A percentile compares a stretch with the other conserved stretches of the same genome.
phyloP scores from a whole-genome alignment of 2,113 vertebrate genomes.

The Tretioscincus oriximinensis region DNA sequence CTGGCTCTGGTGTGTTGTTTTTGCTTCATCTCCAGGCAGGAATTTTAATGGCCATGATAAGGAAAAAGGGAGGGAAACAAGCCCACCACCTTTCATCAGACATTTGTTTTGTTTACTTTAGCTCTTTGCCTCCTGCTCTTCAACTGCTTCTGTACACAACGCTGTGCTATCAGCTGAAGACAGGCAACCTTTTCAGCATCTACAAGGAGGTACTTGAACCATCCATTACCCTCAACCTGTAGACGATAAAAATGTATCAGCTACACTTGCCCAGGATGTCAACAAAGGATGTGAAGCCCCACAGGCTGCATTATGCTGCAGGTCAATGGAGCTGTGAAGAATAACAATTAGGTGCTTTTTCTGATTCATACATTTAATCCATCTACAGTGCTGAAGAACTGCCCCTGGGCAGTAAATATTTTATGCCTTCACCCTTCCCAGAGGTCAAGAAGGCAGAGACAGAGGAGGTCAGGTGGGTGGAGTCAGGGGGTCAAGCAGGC shows the following conservation, averaged over 20 bases:
- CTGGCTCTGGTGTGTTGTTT: neutral
- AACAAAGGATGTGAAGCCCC: slow-evolving; percentile 32
- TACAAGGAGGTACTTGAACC: slow-evolving; percentile 52
- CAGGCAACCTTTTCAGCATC: slow-evolving; percentile 58
- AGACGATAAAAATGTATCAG: slow-evolving; percentile 49
- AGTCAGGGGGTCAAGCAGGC: too few relatives aligned
- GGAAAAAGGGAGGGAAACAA: neutral
- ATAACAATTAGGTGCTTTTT: too few relatives aligned
- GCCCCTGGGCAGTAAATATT: too few relatives aligned
- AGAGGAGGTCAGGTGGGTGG: too few relatives aligned
- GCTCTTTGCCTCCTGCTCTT: slow-evolving; percentile 48
- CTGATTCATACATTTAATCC: too few relatives aligned
- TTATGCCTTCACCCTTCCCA: too few relatives aligned
- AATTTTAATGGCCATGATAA: slow-evolving; percentile 66
- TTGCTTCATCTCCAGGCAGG: slow-evolving; percentile 40
- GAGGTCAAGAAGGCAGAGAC: too few relatives aligned
- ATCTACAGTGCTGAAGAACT: too few relatives aligned
- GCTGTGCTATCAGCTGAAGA: slow-evolving; percentile 48
- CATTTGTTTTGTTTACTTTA: slow-evolving; percentile 55
- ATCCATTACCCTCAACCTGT: neutral
- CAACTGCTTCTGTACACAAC: slow-evolving; percentile 27
- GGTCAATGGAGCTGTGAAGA: too few relatives aligned
- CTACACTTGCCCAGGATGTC: slow-evolving; percentile 39
- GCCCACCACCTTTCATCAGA: slow-evolving; percentile 59
- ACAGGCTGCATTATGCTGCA: neutral